Evolutionary conservation across 2,888 invertebrate species (phyloP), one percentile per base, ranked within the genome.

Genomic region (Hyppa rectilinea): DNA sequence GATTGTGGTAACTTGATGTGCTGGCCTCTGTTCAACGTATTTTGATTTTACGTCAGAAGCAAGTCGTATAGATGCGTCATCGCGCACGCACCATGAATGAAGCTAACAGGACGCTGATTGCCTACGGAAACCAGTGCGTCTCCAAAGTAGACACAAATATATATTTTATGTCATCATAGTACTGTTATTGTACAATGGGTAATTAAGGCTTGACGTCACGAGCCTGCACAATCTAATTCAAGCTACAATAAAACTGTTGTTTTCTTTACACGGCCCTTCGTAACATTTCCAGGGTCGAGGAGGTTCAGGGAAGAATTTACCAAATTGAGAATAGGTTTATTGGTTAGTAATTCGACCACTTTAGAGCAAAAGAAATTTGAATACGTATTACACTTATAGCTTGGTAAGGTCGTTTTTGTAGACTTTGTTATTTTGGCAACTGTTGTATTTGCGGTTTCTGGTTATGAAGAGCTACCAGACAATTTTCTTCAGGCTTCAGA

Each of bases 141-240:
- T 29, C 59, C 43, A 38, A 50, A 56, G 12, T 7, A 6, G 59
- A 45, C 55, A 43, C 26, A 36, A 50, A 67, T 12, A 53, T 12
- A 49, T 61, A 45, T 14, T 45, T 45, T 61, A 40, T 40, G 36
- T 34, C 29, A 55, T 38, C 38, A n/a, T 31, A 17, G 43, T 72
- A 63, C 68, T 72, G 59, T 82, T 69, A 78, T 62, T 72, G 45
- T 59, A 91, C 89, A 91, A 92, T 91, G 80, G 87, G 80, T 84
- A 84, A 88, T 91, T 89, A 90, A 80, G 62, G 38, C 23, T 59
- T 89, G 87, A 88, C 89, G 88, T 88, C 86, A 85, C 66, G 5
- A n/a, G 38, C 31, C 36, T 49, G 34, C 26, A 20, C 71, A 66
- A 76, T 82, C 59, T 75, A 76, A 47, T 56, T 58, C 55, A 49